Conservation (phyloP, 2,888 invertebrate species). For the Parnassius glacialis region DNA sequence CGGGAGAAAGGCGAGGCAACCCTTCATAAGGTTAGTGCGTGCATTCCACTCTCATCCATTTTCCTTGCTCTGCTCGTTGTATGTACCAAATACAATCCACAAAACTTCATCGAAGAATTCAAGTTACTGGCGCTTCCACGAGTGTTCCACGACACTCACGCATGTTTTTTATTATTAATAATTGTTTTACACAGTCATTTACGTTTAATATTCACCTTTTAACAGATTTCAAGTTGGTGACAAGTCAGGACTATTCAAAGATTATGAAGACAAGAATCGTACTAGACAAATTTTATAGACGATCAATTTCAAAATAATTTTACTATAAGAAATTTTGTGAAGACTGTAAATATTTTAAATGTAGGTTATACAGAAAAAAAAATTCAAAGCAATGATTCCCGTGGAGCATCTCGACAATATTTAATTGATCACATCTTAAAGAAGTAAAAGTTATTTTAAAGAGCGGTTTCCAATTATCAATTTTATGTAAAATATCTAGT, state of each 20-base stretch:
- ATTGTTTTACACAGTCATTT: too few species aligned
- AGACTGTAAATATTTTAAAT: slow-evolving; percentile 71
- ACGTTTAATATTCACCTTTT: neutral
- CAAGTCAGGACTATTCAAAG: slow-evolving; percentile 1
- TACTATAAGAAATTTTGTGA: slow-evolving; percentile 53
- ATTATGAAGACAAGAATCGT: slow-evolving; percentile 16
- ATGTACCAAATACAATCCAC: too few species aligned
- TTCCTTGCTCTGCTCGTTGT: too few species aligned
- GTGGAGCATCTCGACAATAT: slow-evolving; percentile 79
- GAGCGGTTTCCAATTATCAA: slow-evolving; percentile 35
- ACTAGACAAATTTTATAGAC: slow-evolving; percentile 44
- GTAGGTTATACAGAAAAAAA: slow-evolving; percentile 49
- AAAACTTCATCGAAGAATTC: too few species aligned
- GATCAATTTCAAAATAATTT: slow-evolving; percentile 36
- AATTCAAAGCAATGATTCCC: slow-evolving; percentile 58
- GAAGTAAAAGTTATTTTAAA: slow-evolving; percentile 34
- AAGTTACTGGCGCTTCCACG: too few species aligned
- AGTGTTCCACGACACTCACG: too few species aligned
- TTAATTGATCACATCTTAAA: slow-evolving; percentile 33
- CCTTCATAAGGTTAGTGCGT: too few species aligned
- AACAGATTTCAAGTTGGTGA: slow-evolving; percentile 50
- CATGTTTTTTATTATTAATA: too few species aligned
- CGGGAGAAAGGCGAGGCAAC: too few species aligned
- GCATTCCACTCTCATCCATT: too few species aligned
- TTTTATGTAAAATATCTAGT: too few species aligned